Conservation (phyloP, 2,797 vertebrate genomes). For the Gymnocypris eckloni region DNA sequence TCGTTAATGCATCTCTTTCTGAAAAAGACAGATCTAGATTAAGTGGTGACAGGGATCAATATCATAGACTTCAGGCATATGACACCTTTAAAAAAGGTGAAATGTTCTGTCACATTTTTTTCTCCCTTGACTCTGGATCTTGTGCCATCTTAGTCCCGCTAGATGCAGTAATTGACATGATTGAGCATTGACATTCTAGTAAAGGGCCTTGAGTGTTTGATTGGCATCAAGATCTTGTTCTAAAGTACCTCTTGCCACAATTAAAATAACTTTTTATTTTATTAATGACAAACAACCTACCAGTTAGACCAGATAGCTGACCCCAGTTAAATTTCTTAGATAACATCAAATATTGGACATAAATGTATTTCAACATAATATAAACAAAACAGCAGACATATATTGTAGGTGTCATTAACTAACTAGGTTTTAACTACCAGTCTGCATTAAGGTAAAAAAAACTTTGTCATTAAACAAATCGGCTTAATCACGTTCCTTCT, state of each 20-base stretch:
- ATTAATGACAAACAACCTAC: not conserved
- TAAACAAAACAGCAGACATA: not conserved
- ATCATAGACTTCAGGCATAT: not conserved
- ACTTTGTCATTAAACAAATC: not conserved
- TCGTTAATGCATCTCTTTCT: too few relatives aligned
- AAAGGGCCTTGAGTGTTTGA: constrained; percentile 4
- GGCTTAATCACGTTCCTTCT: not conserved
- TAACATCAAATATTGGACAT: not conserved
- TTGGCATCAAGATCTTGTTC: not conserved
- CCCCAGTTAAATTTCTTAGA: not conserved
- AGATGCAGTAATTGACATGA: constrained; percentile 27
- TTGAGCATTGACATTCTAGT: constrained; percentile 31
- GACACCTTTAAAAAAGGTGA: not conserved
- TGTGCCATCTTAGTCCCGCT: not conserved
- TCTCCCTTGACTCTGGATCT: not conserved
- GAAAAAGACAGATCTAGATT: too few relatives aligned
- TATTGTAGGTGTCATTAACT: not conserved
- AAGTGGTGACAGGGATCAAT: too few relatives aligned
- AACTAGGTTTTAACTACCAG: not conserved
- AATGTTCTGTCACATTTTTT: not conserved
- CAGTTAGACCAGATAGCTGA: not conserved
- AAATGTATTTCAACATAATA: not conserved
- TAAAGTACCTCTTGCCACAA: not conserved
- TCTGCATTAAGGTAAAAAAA: not conserved
- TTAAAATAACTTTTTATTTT: not conserved